Evolutionary conservation across 2,888 invertebrate species (phyloP), one percentile per base, ranked within the genome.

Genomic region (Dexiosoma caninum): DNA sequence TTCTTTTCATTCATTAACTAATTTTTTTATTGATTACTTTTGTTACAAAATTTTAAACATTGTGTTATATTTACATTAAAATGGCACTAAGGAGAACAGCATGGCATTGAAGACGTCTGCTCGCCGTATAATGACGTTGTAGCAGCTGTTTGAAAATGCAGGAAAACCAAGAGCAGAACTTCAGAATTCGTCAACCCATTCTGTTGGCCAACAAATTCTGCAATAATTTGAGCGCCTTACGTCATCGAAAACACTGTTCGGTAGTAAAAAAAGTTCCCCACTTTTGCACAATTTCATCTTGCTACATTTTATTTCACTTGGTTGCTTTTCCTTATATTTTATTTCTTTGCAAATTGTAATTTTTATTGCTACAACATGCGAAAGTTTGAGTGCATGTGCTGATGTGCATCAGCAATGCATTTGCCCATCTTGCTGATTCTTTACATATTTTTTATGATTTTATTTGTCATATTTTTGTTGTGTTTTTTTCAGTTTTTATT

Each of bases 301-400:
- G 53, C 70, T 79, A 66, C 46, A 12, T 35, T 42, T 40, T 40
- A 12, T 30, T 32, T 37, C 12, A 51, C 16, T 53, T 57, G 40
- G 19, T 21, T 71, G 60, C 21, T 71, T 71, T 42, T 69, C 42
- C 51, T 53, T 30, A 60, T 69, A 64, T 69, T 80, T 51, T 72
- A 77, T 81, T 76, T 71, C 74, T 32, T 70, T 51, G 59, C 74
- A 55, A 79, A 75, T 75, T 79, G 74, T 75, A 79, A 79, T 59
- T 75, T 79, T 79, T 79, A 78, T 78, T 55, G 23, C 3, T 19
- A 19, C 60, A 32, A 37, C 30, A 46, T 46, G 37, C 27, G 27
- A 37, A 57, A 46, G 66, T 66, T 49, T 27, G 78, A 23, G 5
- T 30, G 32, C 60, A 42, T 62, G 49, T 40, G 7, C 14, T 37